phyloP scores from a whole-genome alignment of 1,140 invertebrate species.

The Cydia fagiglandana region DNA sequence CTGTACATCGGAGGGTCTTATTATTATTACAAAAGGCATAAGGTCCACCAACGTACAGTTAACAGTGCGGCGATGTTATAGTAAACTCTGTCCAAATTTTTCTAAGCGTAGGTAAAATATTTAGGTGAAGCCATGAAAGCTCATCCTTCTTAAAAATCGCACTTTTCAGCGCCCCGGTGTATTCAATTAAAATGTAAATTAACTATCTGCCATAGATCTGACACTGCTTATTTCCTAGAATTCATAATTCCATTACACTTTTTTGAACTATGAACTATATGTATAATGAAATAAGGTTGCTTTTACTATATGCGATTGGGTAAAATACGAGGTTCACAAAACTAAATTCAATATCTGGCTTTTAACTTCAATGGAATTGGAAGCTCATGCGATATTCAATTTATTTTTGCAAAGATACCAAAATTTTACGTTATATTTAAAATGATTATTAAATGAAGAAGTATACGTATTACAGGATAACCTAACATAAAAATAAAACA shows the following conservation, averaged over 20 bases:
- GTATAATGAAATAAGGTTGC: background rate
- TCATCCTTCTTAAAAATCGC: slow-evolving; percentile 11
- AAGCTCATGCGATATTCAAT: slow-evolving; percentile 12
- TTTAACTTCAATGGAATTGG: slow-evolving; percentile 29
- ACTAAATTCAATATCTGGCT: background rate
- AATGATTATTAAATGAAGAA: no score
- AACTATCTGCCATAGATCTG: slow-evolving; percentile 35
- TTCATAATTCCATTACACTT: slow-evolving; percentile 25
- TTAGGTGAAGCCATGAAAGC: background rate
- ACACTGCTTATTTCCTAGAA: slow-evolving; percentile 33
- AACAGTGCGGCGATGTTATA: no score
- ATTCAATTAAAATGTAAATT: slow-evolving; percentile 45
- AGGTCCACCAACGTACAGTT: no score
- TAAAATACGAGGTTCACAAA: background rate
- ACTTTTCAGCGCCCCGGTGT: slow-evolving; percentile 16
- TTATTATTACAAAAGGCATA: no score
- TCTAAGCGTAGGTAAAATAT: background rate
- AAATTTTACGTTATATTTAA: no score
- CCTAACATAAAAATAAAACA: no score
- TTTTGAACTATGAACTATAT: background rate
- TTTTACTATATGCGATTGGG: background rate
- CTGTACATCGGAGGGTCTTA: no score
- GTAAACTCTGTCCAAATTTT: no score
- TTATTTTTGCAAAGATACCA: slow-evolving; percentile 9
- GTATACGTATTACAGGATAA: no score